Evolutionary conservation across 2,888 invertebrate genomes (phyloP), one percentile per base, ranked within the genome.

Genomic region (Osmoderma eremita): DNA sequence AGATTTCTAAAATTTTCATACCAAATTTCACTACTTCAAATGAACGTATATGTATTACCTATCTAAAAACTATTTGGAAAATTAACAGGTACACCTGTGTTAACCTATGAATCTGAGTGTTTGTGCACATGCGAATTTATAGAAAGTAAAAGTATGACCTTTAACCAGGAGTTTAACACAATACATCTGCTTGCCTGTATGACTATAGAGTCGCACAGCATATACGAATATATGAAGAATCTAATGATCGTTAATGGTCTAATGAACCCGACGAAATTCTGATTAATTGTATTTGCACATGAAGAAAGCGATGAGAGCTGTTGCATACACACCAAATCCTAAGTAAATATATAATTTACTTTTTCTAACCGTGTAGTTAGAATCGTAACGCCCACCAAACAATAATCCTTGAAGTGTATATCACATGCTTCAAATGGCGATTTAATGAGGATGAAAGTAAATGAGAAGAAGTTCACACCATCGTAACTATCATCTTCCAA

Each of bases 261-360:
- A 45, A 45, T 61, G 58, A 61, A 61, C 58, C 45, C 58, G 30
- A 15, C 30, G 18, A 61, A 45, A 61, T 24, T 45, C 17, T 58
- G 58, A 61, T 17, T 56, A 45, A 24, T 10, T 17, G 30, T 61
- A 45, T 61, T 61, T 61, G 45, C 17, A 61, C 48, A 61, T 17
- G 15, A 61, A 48, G 58, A 61, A 61, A 61, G 58, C 30, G 58
- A 61, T 30, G 56, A 56, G 53, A 53, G 38, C 30, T 51, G 10
- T 30, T 51, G 38, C 53, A 38, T 38, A 17, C 38, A 30, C 38
- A 38, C 38, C 38, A 38, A 39, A 53, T 24, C 6, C 5, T 38
- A 17, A 53, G 38, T 17, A 53, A 17, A 38, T 18, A 18, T 36
- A 36, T n/a, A n/a, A n/a, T n/a, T n/a, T 15, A 38, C 10, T 17